Evolutionary conservation across 2,888 invertebrate species (phyloP).

Genomic region (Limenitis camilla): DNA sequence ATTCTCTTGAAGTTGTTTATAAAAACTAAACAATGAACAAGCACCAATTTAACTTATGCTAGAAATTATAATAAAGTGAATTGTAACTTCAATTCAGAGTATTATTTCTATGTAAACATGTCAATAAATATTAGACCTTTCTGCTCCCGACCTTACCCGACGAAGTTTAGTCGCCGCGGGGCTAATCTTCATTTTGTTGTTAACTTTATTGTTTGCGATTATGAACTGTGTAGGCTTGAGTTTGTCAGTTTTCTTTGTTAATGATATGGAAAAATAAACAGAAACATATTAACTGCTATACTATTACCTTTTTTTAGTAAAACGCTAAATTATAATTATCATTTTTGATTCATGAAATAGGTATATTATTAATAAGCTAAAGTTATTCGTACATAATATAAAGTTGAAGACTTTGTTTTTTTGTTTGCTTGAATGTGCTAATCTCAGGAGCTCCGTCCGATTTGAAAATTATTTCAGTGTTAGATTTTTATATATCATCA

Average conservation of each 20-base stretch:
- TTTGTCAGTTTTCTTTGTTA: conserved; percentile 13
- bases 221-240: conserved; percentile 42
- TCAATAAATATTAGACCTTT: conserved; percentile 18
- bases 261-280: not conserved
- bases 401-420: too few species aligned
- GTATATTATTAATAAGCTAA: too few species aligned
- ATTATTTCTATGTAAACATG: conserved; percentile 11
- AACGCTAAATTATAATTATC: not conserved
- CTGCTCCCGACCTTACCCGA: conserved; percentile 31
- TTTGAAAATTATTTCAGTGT: too few species aligned
- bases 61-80: too few species aligned
- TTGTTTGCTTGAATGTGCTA: too few species aligned
- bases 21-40: too few species aligned
- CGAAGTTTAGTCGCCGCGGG: conserved; percentile 39
- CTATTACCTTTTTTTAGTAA: not conserved
- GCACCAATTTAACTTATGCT: too few species aligned
- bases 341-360: not conserved
- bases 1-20: too few species aligned
- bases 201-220: conserved; percentile 47
- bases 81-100: not conserved
- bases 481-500: too few species aligned
- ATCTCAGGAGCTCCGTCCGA: too few species aligned
- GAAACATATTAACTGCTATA: not conserved
- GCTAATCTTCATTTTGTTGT: conserved; percentile 46
- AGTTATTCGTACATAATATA: too few species aligned